Percentiles rank a stretch among this genome's conserved stretches.
These are phyloP conservation scores for Hirtodrosophila duncani DNA, from an alignment of 2,888 invertebrate genomes.

Conservation along the genomic window DNA sequence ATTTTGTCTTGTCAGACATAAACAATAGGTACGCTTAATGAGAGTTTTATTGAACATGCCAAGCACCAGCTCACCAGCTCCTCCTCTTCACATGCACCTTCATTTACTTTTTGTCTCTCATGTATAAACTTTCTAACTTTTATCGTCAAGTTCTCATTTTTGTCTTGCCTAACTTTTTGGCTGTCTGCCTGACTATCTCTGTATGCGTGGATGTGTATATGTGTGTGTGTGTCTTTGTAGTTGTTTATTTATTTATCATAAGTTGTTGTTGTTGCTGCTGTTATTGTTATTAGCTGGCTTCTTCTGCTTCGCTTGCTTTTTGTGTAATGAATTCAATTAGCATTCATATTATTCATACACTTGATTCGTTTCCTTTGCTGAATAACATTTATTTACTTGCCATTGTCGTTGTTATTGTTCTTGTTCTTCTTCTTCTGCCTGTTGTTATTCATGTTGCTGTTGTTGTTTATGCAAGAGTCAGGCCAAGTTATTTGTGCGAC, in stretches of 20 bases:
- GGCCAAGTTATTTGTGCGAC: constrained; percentile 35
- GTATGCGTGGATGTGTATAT: constrained; percentile 46
- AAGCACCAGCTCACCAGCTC: neutral
- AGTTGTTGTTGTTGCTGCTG: constrained; percentile 11
- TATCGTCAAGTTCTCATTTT: constrained; percentile 19
- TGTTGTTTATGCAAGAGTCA: constrained; percentile 30
- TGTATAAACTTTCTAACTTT: no score
- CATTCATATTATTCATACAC: constrained; percentile 72
- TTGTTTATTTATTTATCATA: constrained; percentile 45
- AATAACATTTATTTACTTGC: constrained; percentile 58
- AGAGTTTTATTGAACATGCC: no score
- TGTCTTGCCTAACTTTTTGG: constrained; percentile 33
- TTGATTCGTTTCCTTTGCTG: constrained; percentile 50
- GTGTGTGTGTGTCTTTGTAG: constrained; percentile 43
- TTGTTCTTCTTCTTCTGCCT: constrained; percentile 14
- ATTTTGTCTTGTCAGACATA: no score
- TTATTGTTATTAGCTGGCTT: constrained; percentile 8
- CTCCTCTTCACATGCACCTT: neutral
- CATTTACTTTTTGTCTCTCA: neutral
- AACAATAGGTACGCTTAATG: no score
- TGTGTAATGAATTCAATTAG: constrained; percentile 65
- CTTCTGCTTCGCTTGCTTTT: neutral
- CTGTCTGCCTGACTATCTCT: neutral
- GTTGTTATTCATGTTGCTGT: constrained; percentile 9
- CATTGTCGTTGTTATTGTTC: constrained; percentile 21